Evolutionary conservation across 2,888 invertebrate species (phyloP).

Genomic region (Nemotelus pantherinus): DNA sequence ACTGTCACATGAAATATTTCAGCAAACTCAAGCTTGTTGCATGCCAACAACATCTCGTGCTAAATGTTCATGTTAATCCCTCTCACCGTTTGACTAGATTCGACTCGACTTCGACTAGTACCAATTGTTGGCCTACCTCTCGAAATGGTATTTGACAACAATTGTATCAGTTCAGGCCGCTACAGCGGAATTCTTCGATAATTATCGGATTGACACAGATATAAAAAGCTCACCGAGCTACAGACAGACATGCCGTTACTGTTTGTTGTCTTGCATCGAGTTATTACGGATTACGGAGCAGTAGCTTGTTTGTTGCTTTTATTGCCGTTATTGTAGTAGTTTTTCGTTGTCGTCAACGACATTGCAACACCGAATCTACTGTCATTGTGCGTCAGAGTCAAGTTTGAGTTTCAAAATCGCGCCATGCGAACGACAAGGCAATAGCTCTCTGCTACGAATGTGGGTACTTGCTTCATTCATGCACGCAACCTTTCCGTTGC

Average conservation of each 20-base stretch:
- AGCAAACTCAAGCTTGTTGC: too few species aligned
- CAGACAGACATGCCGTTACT: background rate
- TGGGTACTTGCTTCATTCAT: background rate
- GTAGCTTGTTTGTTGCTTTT: background rate
- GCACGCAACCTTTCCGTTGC: background rate
- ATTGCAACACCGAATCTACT: background rate
- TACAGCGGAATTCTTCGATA: conserved; percentile 1
- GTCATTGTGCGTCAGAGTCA: background rate
- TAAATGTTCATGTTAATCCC: background rate
- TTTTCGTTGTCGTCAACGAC: background rate
- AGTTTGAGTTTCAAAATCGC: background rate
- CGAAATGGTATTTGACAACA: background rate
- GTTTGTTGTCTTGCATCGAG: background rate
- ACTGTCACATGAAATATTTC: background rate
- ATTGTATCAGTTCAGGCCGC: background rate
- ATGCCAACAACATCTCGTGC: background rate
- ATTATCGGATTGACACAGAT: conserved; percentile 13
- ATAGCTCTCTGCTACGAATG: background rate
- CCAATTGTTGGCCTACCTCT: background rate
- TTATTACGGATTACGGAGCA: background rate
- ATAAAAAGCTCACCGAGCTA: background rate
- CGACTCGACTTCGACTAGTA: background rate
- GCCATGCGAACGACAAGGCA: background rate
- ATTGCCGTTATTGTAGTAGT: background rate
- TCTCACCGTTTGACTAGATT: background rate